phyloP scores from a whole-genome alignment of 23 tunicate species.

The Corella eumyota region DNA sequence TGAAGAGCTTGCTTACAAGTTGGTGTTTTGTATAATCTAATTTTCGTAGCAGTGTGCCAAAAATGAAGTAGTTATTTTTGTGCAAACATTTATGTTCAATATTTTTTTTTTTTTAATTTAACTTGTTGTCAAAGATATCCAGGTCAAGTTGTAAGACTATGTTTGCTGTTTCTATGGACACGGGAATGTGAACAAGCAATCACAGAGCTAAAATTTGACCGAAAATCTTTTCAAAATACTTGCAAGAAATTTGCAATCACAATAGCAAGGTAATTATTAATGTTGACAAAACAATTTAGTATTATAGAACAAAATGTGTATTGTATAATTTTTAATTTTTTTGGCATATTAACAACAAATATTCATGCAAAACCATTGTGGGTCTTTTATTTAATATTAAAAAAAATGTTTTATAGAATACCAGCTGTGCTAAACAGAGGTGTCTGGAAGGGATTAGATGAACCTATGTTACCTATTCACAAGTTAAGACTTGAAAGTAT shows the following conservation, averaged over 20 bases:
- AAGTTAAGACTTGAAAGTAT: conserved; percentile 48
- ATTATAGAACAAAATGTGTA: background rate
- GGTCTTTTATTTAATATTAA: too few relatives aligned
- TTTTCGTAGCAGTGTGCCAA: too few relatives aligned
- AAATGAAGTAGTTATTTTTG: too few relatives aligned
- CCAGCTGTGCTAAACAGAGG: conserved; percentile 58
- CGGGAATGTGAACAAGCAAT: conserved; percentile 75
- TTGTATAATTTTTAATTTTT: background rate
- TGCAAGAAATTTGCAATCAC: conserved; percentile 65
- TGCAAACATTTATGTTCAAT: too few relatives aligned
- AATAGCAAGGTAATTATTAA: conserved; percentile 46
- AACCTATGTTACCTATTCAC: conserved; percentile 41
- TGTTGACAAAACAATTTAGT: background rate
- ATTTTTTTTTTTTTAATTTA: too few relatives aligned
- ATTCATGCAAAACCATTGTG: too few relatives aligned
- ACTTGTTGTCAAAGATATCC: conserved; percentile 85
- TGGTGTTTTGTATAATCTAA: too few relatives aligned
- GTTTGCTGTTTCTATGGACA: conserved; percentile 67
- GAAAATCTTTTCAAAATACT: conserved; percentile 58
- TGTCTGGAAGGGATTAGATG: conserved; percentile 62
- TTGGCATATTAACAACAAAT: too few relatives aligned
- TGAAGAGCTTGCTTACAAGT: conserved; percentile 71
- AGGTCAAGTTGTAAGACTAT: conserved; percentile 65
- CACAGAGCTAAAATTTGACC: conserved; percentile 58
- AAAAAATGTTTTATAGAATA: too few relatives aligned